Evolutionary conservation across 2,888 invertebrate genomes (phyloP).

Genomic region (Mactromeris polynyma): DNA sequence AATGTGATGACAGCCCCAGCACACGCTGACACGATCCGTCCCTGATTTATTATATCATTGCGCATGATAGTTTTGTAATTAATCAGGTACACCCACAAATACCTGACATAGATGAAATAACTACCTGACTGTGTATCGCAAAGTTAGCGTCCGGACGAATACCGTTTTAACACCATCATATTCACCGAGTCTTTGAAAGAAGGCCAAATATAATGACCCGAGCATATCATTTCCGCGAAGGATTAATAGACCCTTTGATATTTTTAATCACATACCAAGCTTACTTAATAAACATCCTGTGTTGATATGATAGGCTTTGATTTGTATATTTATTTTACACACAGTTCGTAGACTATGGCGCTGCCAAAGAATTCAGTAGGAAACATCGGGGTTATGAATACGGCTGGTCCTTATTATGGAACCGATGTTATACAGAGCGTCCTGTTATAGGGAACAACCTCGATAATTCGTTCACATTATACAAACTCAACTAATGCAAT

Average conservation of each 20-base stretch:
- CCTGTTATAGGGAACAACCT: not conserved
- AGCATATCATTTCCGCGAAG: not conserved
- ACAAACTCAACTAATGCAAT: no score
- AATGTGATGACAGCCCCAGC: no score
- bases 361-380: not conserved
- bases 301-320: not conserved
- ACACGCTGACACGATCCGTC: no score
- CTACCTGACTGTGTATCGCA: not conserved
- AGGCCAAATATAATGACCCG: not conserved
- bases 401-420: not conserved
- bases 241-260: not conserved
- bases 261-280: not conserved
- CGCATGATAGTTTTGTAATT: not conserved
- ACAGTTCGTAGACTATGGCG: not conserved
- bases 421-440: not conserved
- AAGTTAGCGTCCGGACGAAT: not conserved
- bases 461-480: no score
- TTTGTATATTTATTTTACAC: not conserved
- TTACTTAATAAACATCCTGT: conserved; percentile 13
- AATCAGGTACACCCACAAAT: not conserved
- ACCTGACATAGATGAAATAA: not conserved
- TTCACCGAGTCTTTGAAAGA: not conserved
- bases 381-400: not conserved
- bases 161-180: not conserved
- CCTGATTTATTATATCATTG: not conserved